These are phyloP conservation scores for Lucilia cuprina DNA, from an alignment of 1,140 invertebrate species.

Conservation along the genomic window DNA sequence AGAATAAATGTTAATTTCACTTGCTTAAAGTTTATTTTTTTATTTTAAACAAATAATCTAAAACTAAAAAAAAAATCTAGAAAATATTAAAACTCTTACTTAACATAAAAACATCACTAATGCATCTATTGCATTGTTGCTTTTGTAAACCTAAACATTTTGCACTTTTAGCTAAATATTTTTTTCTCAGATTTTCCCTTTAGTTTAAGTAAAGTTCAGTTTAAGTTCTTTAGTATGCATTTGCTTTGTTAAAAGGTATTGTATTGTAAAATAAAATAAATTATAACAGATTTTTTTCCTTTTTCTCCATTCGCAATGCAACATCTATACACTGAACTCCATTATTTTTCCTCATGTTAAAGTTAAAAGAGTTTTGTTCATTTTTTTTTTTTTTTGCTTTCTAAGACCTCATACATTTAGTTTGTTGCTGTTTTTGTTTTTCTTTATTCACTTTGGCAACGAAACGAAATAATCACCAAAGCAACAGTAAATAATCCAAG, in stretches of 20 bases:
- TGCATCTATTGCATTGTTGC: too few species aligned
- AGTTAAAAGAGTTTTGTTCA: background rate
- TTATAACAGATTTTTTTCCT: background rate
- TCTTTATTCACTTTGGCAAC: background rate
- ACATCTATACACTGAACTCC: background rate
- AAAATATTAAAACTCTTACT: too few species aligned
- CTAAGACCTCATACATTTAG: background rate
- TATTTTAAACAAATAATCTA: too few species aligned
- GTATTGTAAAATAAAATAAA: background rate
- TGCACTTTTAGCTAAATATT: too few species aligned
- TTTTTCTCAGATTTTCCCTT: background rate
- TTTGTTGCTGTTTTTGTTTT: background rate
- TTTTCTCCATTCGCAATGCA: background rate
- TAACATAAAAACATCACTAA: too few species aligned
- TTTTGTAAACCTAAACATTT: too few species aligned
- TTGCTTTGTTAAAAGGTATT: background rate
- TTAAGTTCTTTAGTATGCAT: background rate
- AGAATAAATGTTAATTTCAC: too few species aligned
- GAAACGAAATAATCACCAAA: conserved; percentile 21
- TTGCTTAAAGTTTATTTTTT: too few species aligned
- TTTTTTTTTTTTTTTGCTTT: background rate
- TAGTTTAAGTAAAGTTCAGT: background rate
- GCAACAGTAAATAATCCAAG: conserved; percentile 19
- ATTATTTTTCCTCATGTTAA: background rate
- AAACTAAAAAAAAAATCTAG: too few species aligned